phyloP scores from a whole-genome alignment of 2,113 vertebrate genomes.

The Catharus bicknelli region DNA sequence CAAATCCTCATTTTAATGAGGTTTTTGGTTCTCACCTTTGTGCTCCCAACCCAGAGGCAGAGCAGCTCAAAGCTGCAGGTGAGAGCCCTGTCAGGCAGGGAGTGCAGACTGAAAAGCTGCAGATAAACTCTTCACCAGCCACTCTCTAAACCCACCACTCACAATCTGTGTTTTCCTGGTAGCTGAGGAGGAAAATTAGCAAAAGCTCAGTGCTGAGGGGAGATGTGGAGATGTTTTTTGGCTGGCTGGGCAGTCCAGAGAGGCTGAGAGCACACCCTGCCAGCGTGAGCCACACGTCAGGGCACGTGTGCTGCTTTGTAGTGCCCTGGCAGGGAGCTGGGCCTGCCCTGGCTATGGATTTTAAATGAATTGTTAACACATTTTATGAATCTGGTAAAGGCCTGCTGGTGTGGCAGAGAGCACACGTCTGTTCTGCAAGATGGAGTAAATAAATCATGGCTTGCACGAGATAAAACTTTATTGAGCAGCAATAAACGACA shows the following conservation, averaged over 20 bases:
- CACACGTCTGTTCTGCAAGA: neutral
- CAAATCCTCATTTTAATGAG: no score
- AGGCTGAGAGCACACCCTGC: neutral
- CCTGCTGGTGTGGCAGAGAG: neutral
- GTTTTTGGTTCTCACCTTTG: neutral
- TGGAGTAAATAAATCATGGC: conserved; percentile 58
- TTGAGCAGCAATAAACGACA: conserved; percentile 62
- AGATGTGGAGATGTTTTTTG: neutral
- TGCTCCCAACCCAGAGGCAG: neutral
- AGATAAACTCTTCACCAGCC: neutral
- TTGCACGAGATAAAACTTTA: conserved; percentile 67
- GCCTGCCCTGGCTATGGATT: conserved; percentile 3
- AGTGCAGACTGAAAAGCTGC: neutral
- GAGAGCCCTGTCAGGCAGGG: neutral
- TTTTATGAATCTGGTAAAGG: conserved; percentile 67
- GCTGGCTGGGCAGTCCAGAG: neutral
- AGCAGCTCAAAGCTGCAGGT: neutral
- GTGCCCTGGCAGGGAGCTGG: neutral
- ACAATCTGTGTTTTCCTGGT: neutral
- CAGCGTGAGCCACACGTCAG: neutral
- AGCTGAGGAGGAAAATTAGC: neutral
- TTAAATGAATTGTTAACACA: conserved; percentile 67
- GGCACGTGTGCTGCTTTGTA: neutral
- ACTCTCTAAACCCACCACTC: neutral
- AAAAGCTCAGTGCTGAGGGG: fast-evolving